Conservation (phyloP, 2,113 vertebrate species). For the Physeter macrocephalus region DNA sequence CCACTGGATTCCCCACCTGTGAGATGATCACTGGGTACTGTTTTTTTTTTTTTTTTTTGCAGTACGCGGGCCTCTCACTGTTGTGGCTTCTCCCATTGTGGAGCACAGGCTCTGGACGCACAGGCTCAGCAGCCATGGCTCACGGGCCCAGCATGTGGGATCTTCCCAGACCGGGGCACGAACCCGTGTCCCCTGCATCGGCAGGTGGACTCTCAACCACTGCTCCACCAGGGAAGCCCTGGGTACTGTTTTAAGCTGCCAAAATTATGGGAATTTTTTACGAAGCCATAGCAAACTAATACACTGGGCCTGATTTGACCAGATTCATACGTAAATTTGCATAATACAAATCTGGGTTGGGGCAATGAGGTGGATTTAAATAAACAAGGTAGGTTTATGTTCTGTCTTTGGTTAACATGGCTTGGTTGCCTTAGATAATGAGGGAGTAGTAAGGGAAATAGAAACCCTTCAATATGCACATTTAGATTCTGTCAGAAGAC, state of each 20-base stretch:
- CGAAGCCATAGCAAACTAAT: not conserved
- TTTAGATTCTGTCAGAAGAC: not conserved
- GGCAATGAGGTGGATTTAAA: not conserved
- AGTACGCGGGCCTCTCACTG: too few relatives aligned
- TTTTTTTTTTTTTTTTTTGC: not conserved
- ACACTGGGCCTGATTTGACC: not conserved
- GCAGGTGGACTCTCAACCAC: too few relatives aligned
- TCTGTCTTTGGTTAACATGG: not conserved
- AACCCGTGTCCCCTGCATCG: too few relatives aligned
- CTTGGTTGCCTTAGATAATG: not conserved
- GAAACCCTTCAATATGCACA: not conserved
- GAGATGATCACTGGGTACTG: not conserved
- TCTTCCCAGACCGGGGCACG: too few relatives aligned
- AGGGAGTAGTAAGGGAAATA: not conserved
- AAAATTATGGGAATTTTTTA: not conserved
- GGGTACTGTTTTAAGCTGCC: not conserved
- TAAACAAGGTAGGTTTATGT: not conserved
- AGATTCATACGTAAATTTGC: not conserved
- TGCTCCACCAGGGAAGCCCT: too few relatives aligned
- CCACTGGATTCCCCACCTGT: too few relatives aligned
- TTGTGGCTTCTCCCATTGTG: too few relatives aligned
- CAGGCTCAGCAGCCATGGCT: too few relatives aligned
- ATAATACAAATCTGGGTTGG: not conserved
- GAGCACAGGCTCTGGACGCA: too few relatives aligned
- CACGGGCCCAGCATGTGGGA: too few relatives aligned